Conservation (phyloP, 2,113 vertebrate species). For the Chaetorhynchus papuensis region DNA sequence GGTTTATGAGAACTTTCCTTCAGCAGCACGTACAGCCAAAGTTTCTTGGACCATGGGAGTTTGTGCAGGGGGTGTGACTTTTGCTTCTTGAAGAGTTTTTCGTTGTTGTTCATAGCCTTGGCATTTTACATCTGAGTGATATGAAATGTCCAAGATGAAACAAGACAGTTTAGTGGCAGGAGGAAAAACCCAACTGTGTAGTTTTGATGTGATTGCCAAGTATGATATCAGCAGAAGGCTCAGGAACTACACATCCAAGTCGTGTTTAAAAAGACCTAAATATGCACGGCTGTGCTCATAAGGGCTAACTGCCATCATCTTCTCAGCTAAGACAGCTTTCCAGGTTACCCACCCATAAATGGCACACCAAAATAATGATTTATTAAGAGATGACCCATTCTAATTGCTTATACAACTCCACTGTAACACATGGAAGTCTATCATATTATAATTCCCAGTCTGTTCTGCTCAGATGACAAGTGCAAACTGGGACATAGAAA, state of each 20-base stretch:
- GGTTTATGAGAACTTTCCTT: constrained; percentile 1
- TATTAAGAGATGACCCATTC: background rate
- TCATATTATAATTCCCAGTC: background rate
- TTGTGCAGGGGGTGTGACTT: background rate
- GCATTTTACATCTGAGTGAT: background rate
- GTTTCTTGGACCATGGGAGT: background rate
- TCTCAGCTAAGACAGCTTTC: background rate
- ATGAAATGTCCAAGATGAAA: background rate
- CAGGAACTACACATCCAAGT: background rate
- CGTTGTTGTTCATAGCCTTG: background rate
- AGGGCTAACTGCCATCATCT: background rate
- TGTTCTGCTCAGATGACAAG: background rate
- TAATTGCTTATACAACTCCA: background rate
- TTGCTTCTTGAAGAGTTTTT: background rate
- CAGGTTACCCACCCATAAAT: background rate
- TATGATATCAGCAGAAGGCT: background rate
- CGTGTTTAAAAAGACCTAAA: background rate
- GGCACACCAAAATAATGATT: background rate
- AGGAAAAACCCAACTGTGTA: background rate
- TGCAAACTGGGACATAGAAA: background rate
- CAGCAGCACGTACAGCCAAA: background rate
- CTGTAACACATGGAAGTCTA: background rate
- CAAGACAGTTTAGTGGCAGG: background rate
- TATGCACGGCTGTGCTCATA: background rate
- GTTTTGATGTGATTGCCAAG: background rate